Conservation (phyloP, 1,140 invertebrate species). For the Lordiphosa clarofinis region DNA sequence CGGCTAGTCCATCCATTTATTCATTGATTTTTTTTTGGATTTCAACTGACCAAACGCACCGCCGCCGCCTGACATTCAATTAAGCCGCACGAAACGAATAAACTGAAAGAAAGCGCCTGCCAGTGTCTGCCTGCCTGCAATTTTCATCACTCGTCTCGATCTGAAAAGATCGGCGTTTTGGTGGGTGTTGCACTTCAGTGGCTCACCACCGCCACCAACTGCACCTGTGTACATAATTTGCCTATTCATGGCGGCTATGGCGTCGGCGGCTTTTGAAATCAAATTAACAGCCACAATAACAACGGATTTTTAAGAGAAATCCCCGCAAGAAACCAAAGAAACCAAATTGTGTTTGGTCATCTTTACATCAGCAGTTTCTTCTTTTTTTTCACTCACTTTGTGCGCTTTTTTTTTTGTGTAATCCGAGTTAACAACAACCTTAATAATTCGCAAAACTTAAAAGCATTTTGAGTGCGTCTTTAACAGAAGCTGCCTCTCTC, state of each 20-base stretch:
- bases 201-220: slow-evolving; percentile 24
- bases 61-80: slow-evolving; percentile 57
- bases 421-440: slow-evolving; percentile 2
- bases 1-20: neutral
- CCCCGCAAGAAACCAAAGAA: slow-evolving; percentile 13
- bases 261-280: slow-evolving; percentile 60
- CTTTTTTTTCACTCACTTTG: slow-evolving; percentile 7
- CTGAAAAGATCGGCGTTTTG: slow-evolving; percentile 34
- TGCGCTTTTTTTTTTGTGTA: slow-evolving; percentile 1
- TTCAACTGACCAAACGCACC: slow-evolving; percentile 22
- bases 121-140: slow-evolving; percentile 41
- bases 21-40: neutral
- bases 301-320: slow-evolving; percentile 13
- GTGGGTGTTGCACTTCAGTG: slow-evolving; percentile 56
- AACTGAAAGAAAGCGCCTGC: slow-evolving; percentile 31
- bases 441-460: slow-evolving; percentile 54
- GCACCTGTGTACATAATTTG: slow-evolving; percentile 69
- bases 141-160: slow-evolving; percentile 33
- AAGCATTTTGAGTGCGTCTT: slow-evolving; percentile 71
- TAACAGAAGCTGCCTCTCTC: slow-evolving; percentile 49
- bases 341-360: slow-evolving; percentile 60
- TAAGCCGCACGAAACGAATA: slow-evolving; percentile 42
- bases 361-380: slow-evolving; percentile 57
- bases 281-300: slow-evolving; percentile 56
- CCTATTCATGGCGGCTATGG: slow-evolving; percentile 53